Evolutionary conservation across 2,888 invertebrate species (phyloP).

Genomic region (Eupithecia tripunctaria): DNA sequence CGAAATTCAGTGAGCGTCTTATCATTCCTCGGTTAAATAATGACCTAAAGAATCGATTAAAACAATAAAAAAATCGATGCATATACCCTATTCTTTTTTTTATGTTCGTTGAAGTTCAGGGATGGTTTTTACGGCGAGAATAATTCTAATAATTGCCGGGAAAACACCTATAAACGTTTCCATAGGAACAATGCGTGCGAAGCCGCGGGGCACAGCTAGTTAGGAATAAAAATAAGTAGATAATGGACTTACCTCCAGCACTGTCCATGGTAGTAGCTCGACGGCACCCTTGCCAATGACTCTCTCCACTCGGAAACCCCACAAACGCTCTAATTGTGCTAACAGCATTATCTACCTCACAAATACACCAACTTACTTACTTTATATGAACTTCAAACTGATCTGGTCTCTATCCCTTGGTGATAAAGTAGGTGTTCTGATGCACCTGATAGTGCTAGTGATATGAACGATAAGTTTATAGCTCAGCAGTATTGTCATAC

Average conservation of each 20-base stretch:
- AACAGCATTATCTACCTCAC: conserved; percentile 42
- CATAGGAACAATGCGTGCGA: too few species aligned
- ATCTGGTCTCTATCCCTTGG: conserved; percentile 9
- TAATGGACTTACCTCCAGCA: conserved; percentile 15
- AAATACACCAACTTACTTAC: conserved; percentile 23
- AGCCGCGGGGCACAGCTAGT: too few species aligned
- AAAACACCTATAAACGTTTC: too few species aligned
- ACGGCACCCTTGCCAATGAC: conserved; percentile 20
- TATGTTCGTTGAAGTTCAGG: too few species aligned
- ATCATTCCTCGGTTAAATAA: too few species aligned
- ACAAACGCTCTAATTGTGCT: conserved; percentile 43
- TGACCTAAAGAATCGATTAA: too few species aligned
- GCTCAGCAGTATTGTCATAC: conserved; percentile 32
- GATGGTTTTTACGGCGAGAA: too few species aligned
- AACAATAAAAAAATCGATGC: too few species aligned
- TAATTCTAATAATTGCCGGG: too few species aligned
- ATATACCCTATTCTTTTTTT: too few species aligned
- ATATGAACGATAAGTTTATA: conserved; percentile 36
- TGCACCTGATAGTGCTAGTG: not conserved
- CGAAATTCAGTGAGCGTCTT: too few species aligned
- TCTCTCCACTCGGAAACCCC: conserved; percentile 36
- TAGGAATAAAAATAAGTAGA: too few species aligned
- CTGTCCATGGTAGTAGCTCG: conserved; percentile 18
- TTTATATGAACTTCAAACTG: not conserved
- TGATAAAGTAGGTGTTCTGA: conserved; percentile 16